Base-by-base conservation (phyloP, 2,113 vertebrate genomes). In the Excalfactoria chinensis region DNA sequence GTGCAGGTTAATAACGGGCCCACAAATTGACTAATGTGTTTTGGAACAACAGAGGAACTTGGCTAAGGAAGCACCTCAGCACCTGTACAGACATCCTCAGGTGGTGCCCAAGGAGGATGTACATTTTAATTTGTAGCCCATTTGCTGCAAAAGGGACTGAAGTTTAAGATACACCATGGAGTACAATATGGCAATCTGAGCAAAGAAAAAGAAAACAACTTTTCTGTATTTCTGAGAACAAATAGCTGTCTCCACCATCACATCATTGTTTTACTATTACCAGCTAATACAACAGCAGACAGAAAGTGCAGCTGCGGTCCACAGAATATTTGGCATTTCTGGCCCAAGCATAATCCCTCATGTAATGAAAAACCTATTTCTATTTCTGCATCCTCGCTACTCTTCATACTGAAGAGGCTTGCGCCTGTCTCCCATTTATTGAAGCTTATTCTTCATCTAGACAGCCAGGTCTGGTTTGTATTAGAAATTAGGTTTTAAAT, bases 281-380 rank as follows among this genome's bases (percentile, higher is more conserved):
- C 97, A 96, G 98, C 97, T 98, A 98, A 98, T 97, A 97, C 95
- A 93, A 78, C 53, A 66, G 90, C 86, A 96, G 97, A 96, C 97
- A 97, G 97, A 96, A 96, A 97, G 96, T 89, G 96, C 98, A 98
- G 98, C 97, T 98, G 98, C 43, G 97, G 96, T 97, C 97, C 96
- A 41, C 40, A 32, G 96, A 96, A 96, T 97, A 88, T 96, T 97
- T 95, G 95, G 96, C 95, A 95, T 95, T 97, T 97, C 92, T 97
- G 95, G 96, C 92, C 97, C 89, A 92, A 95, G 91, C 90, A 97
- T 97, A 98, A 98, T 98, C 97, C 97, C 94, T 97, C 96, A 95
- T 94, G 97, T 98, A 98, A 98, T 98, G 97, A 97, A 98, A 98
- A 98, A 97, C 97, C 97, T 97, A 97, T 98, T 98, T 98, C 97